Base-by-base conservation (phyloP, 2,113 vertebrate species). In the Sterrhoptilus dennistouni region DNA sequence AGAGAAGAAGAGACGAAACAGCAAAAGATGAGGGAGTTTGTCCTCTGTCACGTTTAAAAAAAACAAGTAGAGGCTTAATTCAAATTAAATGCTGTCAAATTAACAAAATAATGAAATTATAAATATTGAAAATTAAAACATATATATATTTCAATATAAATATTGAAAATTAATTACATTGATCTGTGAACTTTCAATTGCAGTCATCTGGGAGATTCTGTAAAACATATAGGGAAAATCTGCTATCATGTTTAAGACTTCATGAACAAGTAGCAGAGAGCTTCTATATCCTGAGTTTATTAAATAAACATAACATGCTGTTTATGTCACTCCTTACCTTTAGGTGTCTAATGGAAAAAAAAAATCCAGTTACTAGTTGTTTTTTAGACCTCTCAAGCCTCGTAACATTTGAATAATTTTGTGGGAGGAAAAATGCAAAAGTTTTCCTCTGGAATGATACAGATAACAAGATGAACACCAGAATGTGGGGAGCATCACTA, bases 361-460 rank as follows among this genome's bases (percentile, higher is more conserved):
- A 35, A 87, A 31, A 38, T 15, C 8, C 8, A 50, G 12, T 31
- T 69, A 4, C 25, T 72, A 40, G 19, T 33, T 57, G 6, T 23
- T 49, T 9, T 29, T 45, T 71, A 4, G 8, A 31, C 8, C 10
- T 69, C 22, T 50, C 25, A 45, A 31, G 15, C 4, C 13, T 54
- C 36, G 18, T 7, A 82, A 72, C 12, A 33, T 29, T 56, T 49
- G 53, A 53, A 33, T 6, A 77, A 57, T 25, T 57, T 36, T 57
- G 5, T 1, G 6, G 12, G 5, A 72, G 12, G 3, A 59, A 66
- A 64, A 65, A 24, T 11, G 11, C 2, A 56, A 63, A 16, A 0
- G 2, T 1, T 74, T 53, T 66, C 6, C 20, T 47, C 21, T 53
- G 38, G 12, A 89, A 61, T 38, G 18, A 56, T 1, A 1, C 18